Evolutionary conservation across 2,797 vertebrate species (phyloP).

Genomic region (Lerista edwardsae): DNA sequence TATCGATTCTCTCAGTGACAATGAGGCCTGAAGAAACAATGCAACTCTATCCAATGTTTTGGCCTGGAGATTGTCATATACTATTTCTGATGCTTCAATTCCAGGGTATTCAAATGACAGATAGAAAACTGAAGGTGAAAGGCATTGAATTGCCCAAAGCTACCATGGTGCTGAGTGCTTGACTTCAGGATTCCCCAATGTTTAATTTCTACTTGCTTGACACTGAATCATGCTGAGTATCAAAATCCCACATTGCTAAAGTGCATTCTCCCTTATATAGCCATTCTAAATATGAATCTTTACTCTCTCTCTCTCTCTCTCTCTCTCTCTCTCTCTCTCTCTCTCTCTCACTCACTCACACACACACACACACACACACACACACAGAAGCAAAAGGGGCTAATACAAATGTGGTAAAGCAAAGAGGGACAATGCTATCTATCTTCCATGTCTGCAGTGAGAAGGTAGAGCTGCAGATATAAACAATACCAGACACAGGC

Average conservation of each 20-base stretch:
- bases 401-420: background rate
- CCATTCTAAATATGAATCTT: background rate
- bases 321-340: background rate
- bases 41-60: background rate
- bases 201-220: background rate
- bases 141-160: rapidly evolving
- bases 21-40: conserved; percentile 18
- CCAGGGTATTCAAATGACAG: background rate
- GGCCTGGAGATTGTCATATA: conserved; percentile 11
- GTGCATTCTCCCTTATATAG: background rate
- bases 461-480: background rate
- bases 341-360: background rate
- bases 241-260: background rate
- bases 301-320: background rate
- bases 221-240: background rate
- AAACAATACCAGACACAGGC: background rate
- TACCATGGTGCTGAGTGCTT: background rate
- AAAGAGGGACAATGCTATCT: background rate
- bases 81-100: conserved; percentile 3
- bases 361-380: background rate
- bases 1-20: background rate
- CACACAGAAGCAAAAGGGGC: background rate
- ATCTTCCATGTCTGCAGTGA: background rate
- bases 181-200: background rate
- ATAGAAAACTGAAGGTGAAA: conserved; percentile 26